These are phyloP conservation scores for Anthophora plumipes DNA, from an alignment of 2,888 invertebrate genomes.

Conservation along the genomic window DNA sequence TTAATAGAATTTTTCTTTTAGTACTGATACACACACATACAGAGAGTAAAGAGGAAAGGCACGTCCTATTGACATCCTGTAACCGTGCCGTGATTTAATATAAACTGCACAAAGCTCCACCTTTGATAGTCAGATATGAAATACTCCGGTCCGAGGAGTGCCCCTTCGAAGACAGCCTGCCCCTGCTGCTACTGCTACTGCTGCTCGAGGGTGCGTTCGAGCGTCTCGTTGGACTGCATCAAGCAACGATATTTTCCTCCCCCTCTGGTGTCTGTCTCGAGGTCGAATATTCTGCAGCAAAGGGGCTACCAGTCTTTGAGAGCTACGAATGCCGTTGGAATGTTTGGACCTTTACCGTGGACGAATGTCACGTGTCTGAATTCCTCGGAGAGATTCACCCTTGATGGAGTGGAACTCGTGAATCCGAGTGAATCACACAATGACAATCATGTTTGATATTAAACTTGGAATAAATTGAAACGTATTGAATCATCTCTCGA, in stretches of 20 bases:
- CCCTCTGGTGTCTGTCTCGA: conserved; percentile 21
- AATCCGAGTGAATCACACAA: neutral
- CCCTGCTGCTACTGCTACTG: conserved; percentile 33
- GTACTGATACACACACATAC: too few species aligned
- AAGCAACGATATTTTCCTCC: conserved; percentile 51
- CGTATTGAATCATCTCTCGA: neutral
- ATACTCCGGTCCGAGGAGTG: conserved; percentile 75
- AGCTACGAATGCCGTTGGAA: conserved; percentile 47
- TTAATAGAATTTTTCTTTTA: conserved; percentile 25
- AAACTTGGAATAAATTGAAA: too few species aligned
- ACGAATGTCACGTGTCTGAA: conserved; percentile 44
- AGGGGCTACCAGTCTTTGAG: conserved; percentile 53
- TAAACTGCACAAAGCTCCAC: conserved; percentile 79
- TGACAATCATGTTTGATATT: neutral
- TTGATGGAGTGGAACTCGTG: neutral
- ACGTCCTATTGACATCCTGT: conserved; percentile 75
- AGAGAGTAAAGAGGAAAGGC: conserved; percentile 44
- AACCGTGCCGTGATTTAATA: conserved; percentile 79
- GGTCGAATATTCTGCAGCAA: conserved; percentile 42
- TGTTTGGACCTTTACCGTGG: conserved; percentile 46
- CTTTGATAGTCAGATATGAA: conserved; percentile 80
- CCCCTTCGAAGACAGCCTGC: conserved; percentile 65
- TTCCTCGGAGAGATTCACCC: conserved; percentile 33
- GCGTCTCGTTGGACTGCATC: conserved; percentile 62
- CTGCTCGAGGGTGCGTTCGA: conserved; percentile 64